Conservation (phyloP, 2,888 invertebrate species). For the Frankliniella intonsa region DNA sequence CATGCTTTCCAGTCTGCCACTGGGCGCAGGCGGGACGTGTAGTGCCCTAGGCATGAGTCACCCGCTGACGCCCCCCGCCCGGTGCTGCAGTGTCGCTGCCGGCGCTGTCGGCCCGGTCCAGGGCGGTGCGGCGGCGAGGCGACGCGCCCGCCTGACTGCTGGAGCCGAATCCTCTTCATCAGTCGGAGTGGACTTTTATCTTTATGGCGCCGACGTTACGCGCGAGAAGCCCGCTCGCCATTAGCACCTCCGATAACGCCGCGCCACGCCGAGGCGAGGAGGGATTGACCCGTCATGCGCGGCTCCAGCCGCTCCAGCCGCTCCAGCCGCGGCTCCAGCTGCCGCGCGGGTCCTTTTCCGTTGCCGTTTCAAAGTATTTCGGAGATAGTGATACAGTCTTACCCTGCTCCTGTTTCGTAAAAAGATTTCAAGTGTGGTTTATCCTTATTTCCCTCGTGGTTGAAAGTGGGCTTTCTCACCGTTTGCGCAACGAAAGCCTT, state of each 20-base stretch:
- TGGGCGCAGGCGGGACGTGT: too few species aligned
- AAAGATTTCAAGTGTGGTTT: too few species aligned
- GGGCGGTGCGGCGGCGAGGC: background rate
- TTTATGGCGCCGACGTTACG: background rate
- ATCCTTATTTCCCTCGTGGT: too few species aligned
- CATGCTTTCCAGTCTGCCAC: too few species aligned
- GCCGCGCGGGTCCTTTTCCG: background rate
- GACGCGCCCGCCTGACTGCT: background rate
- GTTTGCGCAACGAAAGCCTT: too few species aligned
- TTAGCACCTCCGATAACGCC: conserved; percentile 13
- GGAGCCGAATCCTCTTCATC: background rate
- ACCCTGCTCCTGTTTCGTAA: too few species aligned
- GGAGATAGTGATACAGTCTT: too few species aligned
- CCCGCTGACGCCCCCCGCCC: background rate
- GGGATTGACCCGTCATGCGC: background rate
- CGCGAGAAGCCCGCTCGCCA: conserved; percentile 14
- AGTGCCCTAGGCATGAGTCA: background rate
- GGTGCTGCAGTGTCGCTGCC: too few species aligned
- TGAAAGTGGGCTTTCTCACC: too few species aligned
- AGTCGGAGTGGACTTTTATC: background rate
- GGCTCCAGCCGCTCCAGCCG: background rate
- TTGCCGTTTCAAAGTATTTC: background rate
- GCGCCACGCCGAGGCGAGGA: background rate
- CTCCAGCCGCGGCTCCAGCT: background rate
- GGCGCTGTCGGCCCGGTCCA: too few species aligned